phyloP scores from a whole-genome alignment of 2,113 vertebrate species.

The Morone saxatilis region DNA sequence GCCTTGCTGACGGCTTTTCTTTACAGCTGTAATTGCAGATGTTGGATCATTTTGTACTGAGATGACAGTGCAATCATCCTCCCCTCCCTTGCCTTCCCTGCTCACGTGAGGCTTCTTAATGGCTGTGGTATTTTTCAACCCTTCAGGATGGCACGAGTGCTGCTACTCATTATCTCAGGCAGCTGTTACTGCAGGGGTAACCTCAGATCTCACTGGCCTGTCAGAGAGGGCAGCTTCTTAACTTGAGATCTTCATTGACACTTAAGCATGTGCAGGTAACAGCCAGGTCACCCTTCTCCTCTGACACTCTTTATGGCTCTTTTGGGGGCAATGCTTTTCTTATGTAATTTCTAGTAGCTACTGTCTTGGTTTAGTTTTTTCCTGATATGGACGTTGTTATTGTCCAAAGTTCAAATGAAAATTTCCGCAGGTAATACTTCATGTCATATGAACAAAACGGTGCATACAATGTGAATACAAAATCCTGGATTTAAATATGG shows the following conservation, averaged over 20 bases:
- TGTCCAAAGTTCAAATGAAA: background rate
- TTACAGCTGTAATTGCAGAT: slow-evolving; percentile 16
- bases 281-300: slow-evolving; percentile 27
- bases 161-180: slow-evolving; percentile 72
- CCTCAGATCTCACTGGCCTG: slow-evolving; percentile 62
- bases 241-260: slow-evolving; percentile 71
- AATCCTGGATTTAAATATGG: background rate
- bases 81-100: slow-evolving; percentile 13
- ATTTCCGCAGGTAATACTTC: background rate
- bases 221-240: slow-evolving; percentile 57
- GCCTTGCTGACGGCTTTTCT: background rate
- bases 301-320: slow-evolving; percentile 3
- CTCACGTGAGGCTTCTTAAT: slow-evolving; percentile 47
- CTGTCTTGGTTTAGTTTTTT: background rate
- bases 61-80: slow-evolving; percentile 20
- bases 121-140: slow-evolving; percentile 57
- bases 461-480: background rate
- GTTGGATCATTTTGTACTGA: slow-evolving; percentile 4
- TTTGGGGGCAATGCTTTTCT: background rate
- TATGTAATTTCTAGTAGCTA: background rate
- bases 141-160: slow-evolving; percentile 54
- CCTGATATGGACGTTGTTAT: background rate
- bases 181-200: slow-evolving; percentile 67
- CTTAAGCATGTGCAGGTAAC: slow-evolving; percentile 38
- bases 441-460: background rate